Conservation (phyloP, 2,797 vertebrate species). For the Thaleichthys pacificus region DNA sequence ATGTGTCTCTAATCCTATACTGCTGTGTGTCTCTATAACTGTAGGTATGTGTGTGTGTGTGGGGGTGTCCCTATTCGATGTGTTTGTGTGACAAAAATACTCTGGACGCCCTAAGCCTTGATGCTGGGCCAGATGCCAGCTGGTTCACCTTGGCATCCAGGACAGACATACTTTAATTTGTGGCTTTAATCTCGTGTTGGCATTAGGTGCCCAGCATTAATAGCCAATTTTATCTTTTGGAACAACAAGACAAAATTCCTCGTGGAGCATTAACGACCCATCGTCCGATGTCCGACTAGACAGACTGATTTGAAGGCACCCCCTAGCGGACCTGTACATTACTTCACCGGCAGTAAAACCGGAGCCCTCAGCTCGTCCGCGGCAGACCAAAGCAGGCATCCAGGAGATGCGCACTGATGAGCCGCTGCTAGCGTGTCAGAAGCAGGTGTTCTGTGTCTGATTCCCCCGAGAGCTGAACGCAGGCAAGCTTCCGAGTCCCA, state of each 20-base stretch:
- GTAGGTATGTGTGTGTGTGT: too few relatives aligned
- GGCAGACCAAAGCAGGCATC: slow-evolving; percentile 43
- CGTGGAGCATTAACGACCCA: neutral
- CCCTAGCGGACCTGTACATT: slow-evolving; percentile 31
- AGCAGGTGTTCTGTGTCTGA: slow-evolving; percentile 32
- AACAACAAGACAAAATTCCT: neutral
- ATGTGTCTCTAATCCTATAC: too few relatives aligned
- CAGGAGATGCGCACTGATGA: slow-evolving; percentile 41
- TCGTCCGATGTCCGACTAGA: neutral
- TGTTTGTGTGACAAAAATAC: too few relatives aligned
- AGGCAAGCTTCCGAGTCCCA: neutral
- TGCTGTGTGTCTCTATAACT: too few relatives aligned
- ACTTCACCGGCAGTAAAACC: slow-evolving; percentile 25
- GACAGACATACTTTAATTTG: neutral
- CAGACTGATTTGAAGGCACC: slow-evolving; percentile 17
- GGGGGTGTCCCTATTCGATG: too few relatives aligned
- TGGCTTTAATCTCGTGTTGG: neutral
- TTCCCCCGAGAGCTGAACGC: slow-evolving; percentile 8
- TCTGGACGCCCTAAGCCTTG: too few relatives aligned
- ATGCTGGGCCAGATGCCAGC: neutral
- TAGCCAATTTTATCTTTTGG: neutral
- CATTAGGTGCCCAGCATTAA: neutral
- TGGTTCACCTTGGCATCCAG: neutral
- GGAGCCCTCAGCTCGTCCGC: slow-evolving; percentile 32
- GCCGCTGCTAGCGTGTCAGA: slow-evolving; percentile 16